A percentile compares a stretch with the other conserved stretches of the same genome.
These are phyloP conservation scores for Ceratina calcarata DNA, from an alignment of 1,140 invertebrate species.

Conservation along the genomic window DNA sequence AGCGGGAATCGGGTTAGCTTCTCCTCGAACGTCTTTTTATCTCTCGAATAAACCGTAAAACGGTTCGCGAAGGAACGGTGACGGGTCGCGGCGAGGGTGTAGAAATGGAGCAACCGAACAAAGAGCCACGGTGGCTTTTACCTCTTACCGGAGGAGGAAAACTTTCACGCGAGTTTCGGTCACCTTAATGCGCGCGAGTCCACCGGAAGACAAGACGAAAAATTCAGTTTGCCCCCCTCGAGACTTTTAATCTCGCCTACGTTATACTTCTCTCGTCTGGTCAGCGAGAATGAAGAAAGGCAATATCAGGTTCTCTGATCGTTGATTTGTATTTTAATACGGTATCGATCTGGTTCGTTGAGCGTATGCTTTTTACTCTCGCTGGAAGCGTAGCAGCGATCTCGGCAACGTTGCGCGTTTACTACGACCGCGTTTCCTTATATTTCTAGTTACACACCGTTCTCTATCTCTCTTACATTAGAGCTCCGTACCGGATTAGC, in stretches of 20 bases:
- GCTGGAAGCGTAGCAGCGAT: neutral
- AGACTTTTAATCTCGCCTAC: too few relatives aligned
- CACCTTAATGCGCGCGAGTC: neutral
- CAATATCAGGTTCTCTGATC: too few relatives aligned
- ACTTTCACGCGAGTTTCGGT: too few relatives aligned
- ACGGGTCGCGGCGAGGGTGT: neutral
- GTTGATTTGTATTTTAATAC: too few relatives aligned
- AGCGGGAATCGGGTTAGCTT: neutral
- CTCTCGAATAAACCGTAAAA: neutral
- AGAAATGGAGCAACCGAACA: neutral
- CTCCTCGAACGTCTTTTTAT: neutral
- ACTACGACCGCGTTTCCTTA: neutral
- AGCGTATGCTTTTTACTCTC: too few relatives aligned
- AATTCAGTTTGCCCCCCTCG: too few relatives aligned
- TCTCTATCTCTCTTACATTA: neutral
- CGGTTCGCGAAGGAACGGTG: neutral
- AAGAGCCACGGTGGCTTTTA: neutral
- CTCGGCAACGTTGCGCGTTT: conserved; percentile 1
- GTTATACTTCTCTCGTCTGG: too few relatives aligned
- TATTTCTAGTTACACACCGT: conserved; percentile 4
- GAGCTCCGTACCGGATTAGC: neutral
- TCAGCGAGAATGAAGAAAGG: too few relatives aligned
- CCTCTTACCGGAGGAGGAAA: too few relatives aligned
- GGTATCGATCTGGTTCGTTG: too few relatives aligned
- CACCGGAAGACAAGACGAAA: neutral